A percentile compares a stretch with the other conserved stretches of the same genome.
These are phyloP conservation scores for Antheraea assamensis DNA, from an alignment of 2,888 invertebrate species.

Conservation along the genomic window DNA sequence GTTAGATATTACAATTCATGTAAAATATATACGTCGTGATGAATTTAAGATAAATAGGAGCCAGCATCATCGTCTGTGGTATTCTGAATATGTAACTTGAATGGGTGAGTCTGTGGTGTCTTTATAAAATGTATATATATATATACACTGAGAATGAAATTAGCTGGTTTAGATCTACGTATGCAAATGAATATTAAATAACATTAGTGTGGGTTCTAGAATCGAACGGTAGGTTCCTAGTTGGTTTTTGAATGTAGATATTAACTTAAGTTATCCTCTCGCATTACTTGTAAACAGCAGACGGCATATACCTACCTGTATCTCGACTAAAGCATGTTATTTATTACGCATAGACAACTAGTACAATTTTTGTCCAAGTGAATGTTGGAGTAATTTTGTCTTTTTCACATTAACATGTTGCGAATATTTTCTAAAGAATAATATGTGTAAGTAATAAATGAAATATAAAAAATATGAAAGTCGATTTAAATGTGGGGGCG, in stretches of 20 bases:
- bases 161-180: not conserved
- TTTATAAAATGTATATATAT: not conserved
- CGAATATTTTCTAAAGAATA: too few species aligned
- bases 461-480: too few species aligned
- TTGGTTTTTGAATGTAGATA: not conserved
- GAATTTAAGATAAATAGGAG: not conserved
- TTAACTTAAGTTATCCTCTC: not conserved
- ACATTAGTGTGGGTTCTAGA: not conserved
- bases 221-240: not conserved
- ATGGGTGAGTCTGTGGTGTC: not conserved
- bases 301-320: not conserved
- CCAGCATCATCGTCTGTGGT: not conserved
- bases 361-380: too few species aligned
- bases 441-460: too few species aligned
- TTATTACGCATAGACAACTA: too few species aligned
- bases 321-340: too few species aligned
- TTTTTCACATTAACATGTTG: too few species aligned
- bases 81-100: not conserved
- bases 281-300: not conserved
- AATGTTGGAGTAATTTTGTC: too few species aligned
- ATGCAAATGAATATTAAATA: not conserved
- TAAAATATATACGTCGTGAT: conserved; percentile 1
- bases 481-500: too few species aligned
- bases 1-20: not conserved
- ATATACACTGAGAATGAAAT: not conserved